phyloP scores from a whole-genome alignment of 2,888 invertebrate species.

The Machimus atricapillus region DNA sequence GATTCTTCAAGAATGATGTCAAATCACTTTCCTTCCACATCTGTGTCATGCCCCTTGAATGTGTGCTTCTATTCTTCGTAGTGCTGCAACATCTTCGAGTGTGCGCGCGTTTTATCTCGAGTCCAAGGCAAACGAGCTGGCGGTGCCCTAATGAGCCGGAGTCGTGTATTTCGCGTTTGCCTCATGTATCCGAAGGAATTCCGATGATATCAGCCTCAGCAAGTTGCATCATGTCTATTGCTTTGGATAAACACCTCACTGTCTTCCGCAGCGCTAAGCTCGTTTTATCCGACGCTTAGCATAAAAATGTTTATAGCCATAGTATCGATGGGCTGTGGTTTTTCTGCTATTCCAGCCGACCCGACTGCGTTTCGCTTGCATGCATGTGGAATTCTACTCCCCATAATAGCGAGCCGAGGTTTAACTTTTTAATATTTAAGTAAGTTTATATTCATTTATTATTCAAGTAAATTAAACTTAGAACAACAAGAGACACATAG shows the following conservation, averaged over 20 bases:
- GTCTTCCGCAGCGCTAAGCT: background rate
- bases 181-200: conserved; percentile 27
- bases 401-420: background rate
- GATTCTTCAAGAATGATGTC: background rate
- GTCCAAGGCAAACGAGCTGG: conserved; percentile 36
- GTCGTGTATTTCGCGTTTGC: background rate
- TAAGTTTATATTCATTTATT: background rate
- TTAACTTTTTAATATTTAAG: background rate
- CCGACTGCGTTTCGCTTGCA: background rate
- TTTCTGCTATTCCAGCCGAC: background rate
- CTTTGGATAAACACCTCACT: conserved; percentile 2
- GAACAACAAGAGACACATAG: background rate
- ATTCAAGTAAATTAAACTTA: background rate
- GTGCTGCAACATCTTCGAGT: background rate
- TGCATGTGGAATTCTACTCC: background rate
- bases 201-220: conserved; percentile 20
- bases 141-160: conserved; percentile 34
- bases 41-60: background rate
- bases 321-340: background rate
- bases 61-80: background rate
- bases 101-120: conserved; percentile 5
- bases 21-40: background rate
- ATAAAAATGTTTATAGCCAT: background rate
- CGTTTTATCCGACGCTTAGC: background rate
- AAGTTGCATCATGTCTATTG: conserved; percentile 32